Evolutionary conservation across 2,113 vertebrate species (phyloP), one percentile per base, ranked within the genome.

Genomic region (Microcebus murinus): DNA sequence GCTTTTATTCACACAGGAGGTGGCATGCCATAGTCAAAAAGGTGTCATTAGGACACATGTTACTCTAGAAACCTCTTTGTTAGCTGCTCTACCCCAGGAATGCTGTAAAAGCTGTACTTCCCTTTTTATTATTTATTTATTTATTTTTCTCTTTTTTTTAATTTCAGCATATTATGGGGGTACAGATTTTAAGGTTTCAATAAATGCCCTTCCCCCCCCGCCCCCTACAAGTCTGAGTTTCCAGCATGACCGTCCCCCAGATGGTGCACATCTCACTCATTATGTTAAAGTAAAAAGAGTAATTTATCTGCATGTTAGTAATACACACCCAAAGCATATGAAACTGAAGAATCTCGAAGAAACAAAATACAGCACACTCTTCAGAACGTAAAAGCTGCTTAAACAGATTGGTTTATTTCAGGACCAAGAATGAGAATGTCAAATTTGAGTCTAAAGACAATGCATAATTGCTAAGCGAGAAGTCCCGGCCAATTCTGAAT

Each of bases 341-440:
- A 91, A 71, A 86, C 52, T 59, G 94, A 97, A 21, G 23, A 87
- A 76, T 67, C n/a, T 52, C 29, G 12, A 92, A 52, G 34, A 76
- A 94, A 77, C 45, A 90, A 92, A 95, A 79, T 31, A 65, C 21
- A 31, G 57, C 31, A 67, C 18, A 21, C 36, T 57, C 18, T 76
- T 74, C 27, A 87, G 79, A 84, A 90, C 21, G 36, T 67, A 91
- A 93, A 91, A 91, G 34, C 45, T 23, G 5, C n/a, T 76, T 88
- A 45, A 85, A 63, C 13, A 50, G 84, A 61, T 65, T 81, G 83
- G 48, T 61, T 67, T 70, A 67, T 84, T 59, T 68, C 21, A 57
- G n/a, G 34, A 89, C 50, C 1, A 39, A 57, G 27, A 76, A 79
- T 29, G 20, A 80, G 65, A 92, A 59, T 42, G 27, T 63, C 61